Percentiles rank a stretch among this genome's conserved stretches.
phyloP scores from a whole-genome alignment of 2,113 vertebrate species.

The Sander vitreus region DNA sequence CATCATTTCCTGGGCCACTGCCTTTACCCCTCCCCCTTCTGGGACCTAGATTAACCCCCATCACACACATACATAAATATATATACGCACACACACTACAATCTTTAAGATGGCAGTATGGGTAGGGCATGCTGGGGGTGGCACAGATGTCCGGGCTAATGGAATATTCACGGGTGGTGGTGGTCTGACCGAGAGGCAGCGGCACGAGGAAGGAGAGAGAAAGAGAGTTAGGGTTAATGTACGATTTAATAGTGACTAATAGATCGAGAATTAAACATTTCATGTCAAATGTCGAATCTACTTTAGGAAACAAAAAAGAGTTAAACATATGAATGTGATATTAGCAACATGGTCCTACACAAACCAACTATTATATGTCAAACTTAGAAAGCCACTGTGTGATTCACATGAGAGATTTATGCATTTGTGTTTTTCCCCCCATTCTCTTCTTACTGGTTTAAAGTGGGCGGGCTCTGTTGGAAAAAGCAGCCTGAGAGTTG shows the following conservation, averaged over 20 bases:
- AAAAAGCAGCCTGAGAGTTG: not conserved
- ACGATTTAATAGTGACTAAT: not conserved
- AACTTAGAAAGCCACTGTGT: not conserved
- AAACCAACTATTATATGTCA: not conserved
- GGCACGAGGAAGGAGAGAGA: not conserved
- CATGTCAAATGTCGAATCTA: not conserved
- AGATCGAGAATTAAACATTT: not conserved
- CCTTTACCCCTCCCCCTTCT: conserved; percentile 43
- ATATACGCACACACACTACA: not conserved
- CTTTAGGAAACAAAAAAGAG: not conserved
- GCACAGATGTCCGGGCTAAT: conserved; percentile 79
- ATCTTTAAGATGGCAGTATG: conserved; percentile 52
- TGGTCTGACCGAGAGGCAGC: conserved; percentile 58
- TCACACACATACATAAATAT: conserved; percentile 16
- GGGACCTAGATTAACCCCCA: conserved; percentile 65
- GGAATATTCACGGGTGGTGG: conserved; percentile 65
- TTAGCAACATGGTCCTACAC: not conserved
- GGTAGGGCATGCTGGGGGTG: conserved; percentile 58
- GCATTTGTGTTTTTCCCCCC: not conserved
- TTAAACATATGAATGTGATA: not conserved
- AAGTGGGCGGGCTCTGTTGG: not conserved
- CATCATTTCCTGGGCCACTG: conserved; percentile 79
- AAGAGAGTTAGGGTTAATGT: not conserved
- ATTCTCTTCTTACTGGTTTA: not conserved
- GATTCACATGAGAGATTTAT: not conserved